Evolutionary conservation across 1,140 invertebrate genomes (phyloP).

Genomic region (Kradibia gibbosae): DNA sequence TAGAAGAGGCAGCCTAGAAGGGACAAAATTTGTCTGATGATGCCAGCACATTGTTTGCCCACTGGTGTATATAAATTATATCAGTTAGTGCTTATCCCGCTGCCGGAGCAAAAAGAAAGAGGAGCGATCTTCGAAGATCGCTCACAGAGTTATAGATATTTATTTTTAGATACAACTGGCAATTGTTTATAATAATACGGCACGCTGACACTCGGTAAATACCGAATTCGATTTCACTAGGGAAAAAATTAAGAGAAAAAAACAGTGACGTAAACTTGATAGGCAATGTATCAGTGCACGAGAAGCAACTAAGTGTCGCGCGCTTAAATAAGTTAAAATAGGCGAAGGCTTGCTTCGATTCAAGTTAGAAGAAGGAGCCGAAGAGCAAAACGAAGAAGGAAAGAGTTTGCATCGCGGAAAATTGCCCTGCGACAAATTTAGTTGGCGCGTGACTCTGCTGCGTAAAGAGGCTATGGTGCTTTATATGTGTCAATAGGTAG

Average conservation of each 20-base stretch:
- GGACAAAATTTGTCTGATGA: slow-evolving; percentile 2
- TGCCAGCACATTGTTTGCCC: slow-evolving; percentile 8
- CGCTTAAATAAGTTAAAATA: slow-evolving; percentile 28
- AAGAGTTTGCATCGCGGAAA: slow-evolving; percentile 33
- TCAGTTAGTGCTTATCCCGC: neutral
- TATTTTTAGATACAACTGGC: slow-evolving; percentile 9
- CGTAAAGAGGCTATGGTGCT: neutral
- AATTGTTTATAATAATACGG: slow-evolving; percentile 6
- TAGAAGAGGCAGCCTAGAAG: neutral
- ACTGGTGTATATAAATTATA: slow-evolving; percentile 3
- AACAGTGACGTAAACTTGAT: neutral
- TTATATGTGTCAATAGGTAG: slow-evolving; percentile 31
- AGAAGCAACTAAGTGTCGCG: neutral
- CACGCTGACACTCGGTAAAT: neutral
- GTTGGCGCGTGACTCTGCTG: slow-evolving; percentile 2
- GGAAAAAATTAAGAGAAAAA: neutral
- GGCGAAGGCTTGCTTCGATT: slow-evolving; percentile 12
- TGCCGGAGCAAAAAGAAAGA: neutral
- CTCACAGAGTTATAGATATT: neutral
- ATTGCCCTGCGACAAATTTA: slow-evolving; percentile 34
- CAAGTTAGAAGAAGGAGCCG: neutral
- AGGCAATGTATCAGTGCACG: neutral
- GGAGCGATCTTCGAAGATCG: neutral
- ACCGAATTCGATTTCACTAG: neutral
- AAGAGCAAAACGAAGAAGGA: neutral